phyloP scores from a whole-genome alignment of 2,113 vertebrate genomes.

The Nansenia antarctica region DNA sequence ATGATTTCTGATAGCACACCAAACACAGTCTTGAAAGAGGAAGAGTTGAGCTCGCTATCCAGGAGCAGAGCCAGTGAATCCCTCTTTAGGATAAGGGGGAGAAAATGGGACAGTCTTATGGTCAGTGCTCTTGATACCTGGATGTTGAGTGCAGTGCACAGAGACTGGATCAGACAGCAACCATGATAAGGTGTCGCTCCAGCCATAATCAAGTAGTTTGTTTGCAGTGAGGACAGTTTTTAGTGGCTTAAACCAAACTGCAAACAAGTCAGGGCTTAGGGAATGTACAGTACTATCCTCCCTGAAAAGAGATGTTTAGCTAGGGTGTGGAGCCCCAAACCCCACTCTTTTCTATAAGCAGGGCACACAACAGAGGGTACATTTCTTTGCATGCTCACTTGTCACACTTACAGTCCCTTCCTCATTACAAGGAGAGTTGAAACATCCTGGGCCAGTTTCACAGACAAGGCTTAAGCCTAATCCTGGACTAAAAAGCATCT shows the following conservation, averaged over 20 bases:
- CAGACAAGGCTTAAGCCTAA: no score
- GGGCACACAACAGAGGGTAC: constrained; percentile 15
- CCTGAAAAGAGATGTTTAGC: constrained; percentile 10
- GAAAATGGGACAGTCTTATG: constrained; percentile 14
- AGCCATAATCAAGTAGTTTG: constrained; percentile 23
- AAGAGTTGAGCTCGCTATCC: constrained; percentile 18
- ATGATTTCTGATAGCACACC: constrained; percentile 32
- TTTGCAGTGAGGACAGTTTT: constrained; percentile 29
- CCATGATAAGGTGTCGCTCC: no score
- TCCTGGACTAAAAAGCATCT: no score
- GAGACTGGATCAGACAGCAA: constrained; percentile 20
- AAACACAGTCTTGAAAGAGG: constrained; percentile 26
- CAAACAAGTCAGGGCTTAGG: constrained; percentile 29
- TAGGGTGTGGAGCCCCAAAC: neutral
- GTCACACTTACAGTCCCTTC: constrained; percentile 2
- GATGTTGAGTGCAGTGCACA: constrained; percentile 52
- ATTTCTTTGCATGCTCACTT: constrained; percentile 23
- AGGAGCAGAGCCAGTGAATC: constrained; percentile 26
- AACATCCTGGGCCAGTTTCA: no score
- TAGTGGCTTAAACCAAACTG: constrained; percentile 26
- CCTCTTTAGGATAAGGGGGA: constrained; percentile 11
- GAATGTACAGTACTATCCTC: constrained; percentile 36
- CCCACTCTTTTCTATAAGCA: neutral
- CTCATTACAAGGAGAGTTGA: neutral
- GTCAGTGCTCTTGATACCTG: constrained; percentile 51